phyloP scores from a whole-genome alignment of 2,797 vertebrate species.

The Podarcis lilfordi region DNA sequence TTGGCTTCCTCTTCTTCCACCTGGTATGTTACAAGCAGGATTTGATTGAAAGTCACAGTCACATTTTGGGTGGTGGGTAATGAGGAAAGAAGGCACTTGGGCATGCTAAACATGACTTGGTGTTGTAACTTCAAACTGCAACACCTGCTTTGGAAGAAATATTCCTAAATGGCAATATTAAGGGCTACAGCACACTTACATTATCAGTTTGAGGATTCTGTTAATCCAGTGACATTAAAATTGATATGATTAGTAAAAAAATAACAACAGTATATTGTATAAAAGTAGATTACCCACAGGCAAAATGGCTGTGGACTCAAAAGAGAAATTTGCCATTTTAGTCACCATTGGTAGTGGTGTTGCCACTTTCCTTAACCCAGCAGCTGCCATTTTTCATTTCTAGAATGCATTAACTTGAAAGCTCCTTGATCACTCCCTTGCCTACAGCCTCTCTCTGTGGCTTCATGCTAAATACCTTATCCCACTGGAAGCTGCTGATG shows the following conservation, averaged over 20 bases:
- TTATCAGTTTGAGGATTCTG: background rate
- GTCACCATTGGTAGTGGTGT: background rate
- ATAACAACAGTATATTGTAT: background rate
- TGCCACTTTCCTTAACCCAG: background rate
- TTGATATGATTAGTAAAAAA: background rate
- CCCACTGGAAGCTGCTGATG: background rate
- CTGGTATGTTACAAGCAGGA: slow-evolving; percentile 20
- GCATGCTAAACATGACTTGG: slow-evolving; percentile 8
- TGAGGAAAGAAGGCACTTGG: background rate
- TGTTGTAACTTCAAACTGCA: background rate
- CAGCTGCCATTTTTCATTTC: background rate
- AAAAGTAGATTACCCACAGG: background rate
- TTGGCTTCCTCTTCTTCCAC: slow-evolving; percentile 28
- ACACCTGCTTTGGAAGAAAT: background rate
- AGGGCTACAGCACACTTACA: background rate
- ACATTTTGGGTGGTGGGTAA: slow-evolving; percentile 21
- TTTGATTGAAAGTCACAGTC: slow-evolving; percentile 23
- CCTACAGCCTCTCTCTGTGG: background rate
- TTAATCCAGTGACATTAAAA: background rate
- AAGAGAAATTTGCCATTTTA: background rate
- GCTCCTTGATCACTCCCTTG: background rate
- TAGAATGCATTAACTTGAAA: background rate
- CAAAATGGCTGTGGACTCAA: background rate
- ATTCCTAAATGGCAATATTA: background rate
- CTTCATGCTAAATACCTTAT: background rate